Conservation (phyloP, 2,113 vertebrate species). For the Saguinus imperator region DNA sequence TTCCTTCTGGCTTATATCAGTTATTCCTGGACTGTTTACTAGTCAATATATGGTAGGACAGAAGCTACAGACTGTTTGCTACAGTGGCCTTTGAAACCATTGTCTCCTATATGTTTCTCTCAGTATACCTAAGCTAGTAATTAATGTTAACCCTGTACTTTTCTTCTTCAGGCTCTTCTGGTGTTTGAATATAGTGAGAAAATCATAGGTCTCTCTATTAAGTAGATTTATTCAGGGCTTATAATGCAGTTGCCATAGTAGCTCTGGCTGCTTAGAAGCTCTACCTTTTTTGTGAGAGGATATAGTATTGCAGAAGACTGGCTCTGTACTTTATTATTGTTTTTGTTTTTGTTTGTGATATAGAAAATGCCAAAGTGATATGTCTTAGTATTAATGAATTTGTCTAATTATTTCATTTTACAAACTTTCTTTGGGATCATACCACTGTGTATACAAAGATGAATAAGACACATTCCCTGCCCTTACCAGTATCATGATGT, state of each 20-base stretch:
- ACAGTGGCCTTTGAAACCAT: neutral
- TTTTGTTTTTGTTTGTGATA: neutral
- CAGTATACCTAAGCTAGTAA: neutral
- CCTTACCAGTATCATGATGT: neutral
- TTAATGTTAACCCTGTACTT: neutral
- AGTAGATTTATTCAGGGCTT: neutral
- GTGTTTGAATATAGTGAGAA: neutral
- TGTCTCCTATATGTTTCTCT: neutral
- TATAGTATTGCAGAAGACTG: conserved; percentile 3
- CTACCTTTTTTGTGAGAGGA: neutral
- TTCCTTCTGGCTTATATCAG: neutral
- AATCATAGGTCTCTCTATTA: neutral
- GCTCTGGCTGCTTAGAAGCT: neutral
- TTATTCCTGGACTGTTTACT: neutral
- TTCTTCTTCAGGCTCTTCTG: neutral
- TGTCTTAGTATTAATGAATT: conserved; percentile 14
- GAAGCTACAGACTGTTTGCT: neutral
- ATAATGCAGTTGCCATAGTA: neutral
- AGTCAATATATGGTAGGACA: neutral
- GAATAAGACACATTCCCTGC: neutral
- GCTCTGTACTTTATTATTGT: neutral
- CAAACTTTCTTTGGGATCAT: neutral
- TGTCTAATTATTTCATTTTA: conserved; percentile 6
- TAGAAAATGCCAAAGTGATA: conserved; percentile 1
- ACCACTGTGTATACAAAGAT: neutral